A percentile compares a stretch with the other conserved stretches of the same genome.
Conservation (phyloP, 2,797 vertebrate species). For the Pristis pectinata region DNA sequence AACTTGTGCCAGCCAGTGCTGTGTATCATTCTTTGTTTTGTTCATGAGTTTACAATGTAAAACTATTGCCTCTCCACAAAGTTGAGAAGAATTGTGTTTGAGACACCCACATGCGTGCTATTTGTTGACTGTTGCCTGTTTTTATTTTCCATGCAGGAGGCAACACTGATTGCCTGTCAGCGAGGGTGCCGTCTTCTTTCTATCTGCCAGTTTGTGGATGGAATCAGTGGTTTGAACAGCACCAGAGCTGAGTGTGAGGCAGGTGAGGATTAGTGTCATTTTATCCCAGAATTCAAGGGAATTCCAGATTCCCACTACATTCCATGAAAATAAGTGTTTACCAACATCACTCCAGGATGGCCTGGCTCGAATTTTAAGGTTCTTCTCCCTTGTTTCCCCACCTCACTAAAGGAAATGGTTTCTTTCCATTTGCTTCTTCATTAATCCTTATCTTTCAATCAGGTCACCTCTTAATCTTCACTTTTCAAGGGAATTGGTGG, state of each 20-base stretch:
- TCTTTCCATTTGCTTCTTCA: not conserved
- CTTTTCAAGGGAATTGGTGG: not conserved
- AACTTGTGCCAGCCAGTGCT: not conserved
- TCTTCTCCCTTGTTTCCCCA: not conserved
- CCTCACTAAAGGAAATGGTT: not conserved
- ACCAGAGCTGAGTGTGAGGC: conserved; percentile 86
- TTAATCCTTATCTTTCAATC: not conserved
- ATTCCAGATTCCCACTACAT: not conserved
- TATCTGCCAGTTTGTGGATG: conserved; percentile 93
- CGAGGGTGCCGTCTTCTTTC: conserved; percentile 94
- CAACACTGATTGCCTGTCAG: conserved; percentile 82
- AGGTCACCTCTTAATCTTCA: not conserved
- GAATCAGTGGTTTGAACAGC: conserved; percentile 75
- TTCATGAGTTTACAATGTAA: not conserved
- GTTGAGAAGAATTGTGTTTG: not conserved
- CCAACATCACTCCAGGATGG: not conserved
- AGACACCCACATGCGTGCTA: not conserved
- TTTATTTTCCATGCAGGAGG: conserved; percentile 56
- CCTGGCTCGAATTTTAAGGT: not conserved
- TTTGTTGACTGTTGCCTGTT: not conserved
- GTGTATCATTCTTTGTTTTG: not conserved
- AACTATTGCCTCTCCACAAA: not conserved
- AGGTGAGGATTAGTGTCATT: conserved; percentile 60
- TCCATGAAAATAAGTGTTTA: not conserved
- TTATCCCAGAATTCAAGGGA: not conserved